Conservation (phyloP, 2,888 invertebrate genomes). For the Epirrita christyi region DNA sequence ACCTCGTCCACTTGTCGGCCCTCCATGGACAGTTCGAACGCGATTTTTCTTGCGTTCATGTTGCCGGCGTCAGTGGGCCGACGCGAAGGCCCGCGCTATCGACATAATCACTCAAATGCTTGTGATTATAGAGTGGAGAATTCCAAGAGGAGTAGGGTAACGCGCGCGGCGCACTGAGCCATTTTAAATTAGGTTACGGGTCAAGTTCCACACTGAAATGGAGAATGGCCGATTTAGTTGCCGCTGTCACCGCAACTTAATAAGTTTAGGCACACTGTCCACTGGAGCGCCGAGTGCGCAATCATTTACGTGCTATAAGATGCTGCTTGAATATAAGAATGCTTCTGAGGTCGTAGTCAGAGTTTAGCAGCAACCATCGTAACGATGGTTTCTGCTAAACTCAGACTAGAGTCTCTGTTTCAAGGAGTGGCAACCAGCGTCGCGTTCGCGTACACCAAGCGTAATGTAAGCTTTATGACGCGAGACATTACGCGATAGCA, state of each 20-base stretch:
- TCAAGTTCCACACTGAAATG: constrained; percentile 77
- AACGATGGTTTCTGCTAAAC: no score
- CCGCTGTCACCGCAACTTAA: constrained; percentile 15
- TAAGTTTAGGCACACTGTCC: not conserved
- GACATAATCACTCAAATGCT: constrained; percentile 62
- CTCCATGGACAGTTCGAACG: constrained; percentile 93
- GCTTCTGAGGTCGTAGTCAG: no score
- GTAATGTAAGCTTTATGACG: no score
- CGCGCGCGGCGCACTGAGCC: constrained; percentile 54
- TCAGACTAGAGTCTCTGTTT: no score
- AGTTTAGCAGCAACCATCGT: no score
- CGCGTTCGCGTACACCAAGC: no score
- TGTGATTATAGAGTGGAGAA: constrained; percentile 44
- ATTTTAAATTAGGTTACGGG: constrained; percentile 68
- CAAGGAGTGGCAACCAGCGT: no score
- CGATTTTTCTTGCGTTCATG: constrained; percentile 93
- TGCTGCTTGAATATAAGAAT: no score
- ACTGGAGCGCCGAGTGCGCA: not conserved
- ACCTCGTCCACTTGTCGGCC: constrained; percentile 97
- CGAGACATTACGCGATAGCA: no score
- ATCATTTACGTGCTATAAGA: no score
- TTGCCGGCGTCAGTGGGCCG: constrained; percentile 71
- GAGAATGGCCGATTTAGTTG: constrained; percentile 73
- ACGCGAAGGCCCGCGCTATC: constrained; percentile 47
- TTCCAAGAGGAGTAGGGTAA: constrained; percentile 11